Conservation (phyloP, 2,113 vertebrate genomes). For the Plestiodon gilberti region DNA sequence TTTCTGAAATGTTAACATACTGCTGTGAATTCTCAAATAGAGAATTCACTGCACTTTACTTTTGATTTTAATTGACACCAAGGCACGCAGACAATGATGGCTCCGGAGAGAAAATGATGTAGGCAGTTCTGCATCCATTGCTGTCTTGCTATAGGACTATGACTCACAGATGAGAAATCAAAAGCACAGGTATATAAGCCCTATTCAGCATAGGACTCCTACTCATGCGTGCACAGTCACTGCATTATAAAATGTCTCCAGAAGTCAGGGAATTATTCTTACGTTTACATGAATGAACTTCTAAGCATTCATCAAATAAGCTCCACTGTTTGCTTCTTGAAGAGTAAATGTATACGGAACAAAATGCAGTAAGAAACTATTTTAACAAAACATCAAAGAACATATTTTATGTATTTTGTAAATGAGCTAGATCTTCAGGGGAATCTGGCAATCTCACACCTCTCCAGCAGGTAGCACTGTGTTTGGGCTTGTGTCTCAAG, state of each 20-base stretch:
- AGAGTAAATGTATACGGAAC: background rate
- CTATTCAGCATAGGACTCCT: background rate
- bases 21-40: conserved; percentile 37
- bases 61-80: conserved; percentile 42
- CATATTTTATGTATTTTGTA: background rate
- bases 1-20: conserved; percentile 61
- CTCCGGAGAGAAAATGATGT: conserved; percentile 30
- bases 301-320: background rate
- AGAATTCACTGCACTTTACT: conserved; percentile 37
- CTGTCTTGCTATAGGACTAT: conserved; percentile 17
- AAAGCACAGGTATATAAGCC: background rate
- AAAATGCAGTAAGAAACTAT: background rate
- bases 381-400: background rate
- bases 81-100: conserved; percentile 37
- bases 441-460: too few relatives aligned
- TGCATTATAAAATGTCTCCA: conserved; percentile 1
- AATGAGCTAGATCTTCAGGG: background rate
- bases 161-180: conserved; percentile 31
- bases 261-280: background rate
- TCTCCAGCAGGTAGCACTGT: too few relatives aligned
- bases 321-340: background rate
- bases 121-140: conserved; percentile 9
- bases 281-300: background rate
- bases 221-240: background rate
- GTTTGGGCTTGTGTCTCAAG: too few relatives aligned